Conservation (phyloP, 2,113 vertebrate genomes). For the Aramus guarauna region DNA sequence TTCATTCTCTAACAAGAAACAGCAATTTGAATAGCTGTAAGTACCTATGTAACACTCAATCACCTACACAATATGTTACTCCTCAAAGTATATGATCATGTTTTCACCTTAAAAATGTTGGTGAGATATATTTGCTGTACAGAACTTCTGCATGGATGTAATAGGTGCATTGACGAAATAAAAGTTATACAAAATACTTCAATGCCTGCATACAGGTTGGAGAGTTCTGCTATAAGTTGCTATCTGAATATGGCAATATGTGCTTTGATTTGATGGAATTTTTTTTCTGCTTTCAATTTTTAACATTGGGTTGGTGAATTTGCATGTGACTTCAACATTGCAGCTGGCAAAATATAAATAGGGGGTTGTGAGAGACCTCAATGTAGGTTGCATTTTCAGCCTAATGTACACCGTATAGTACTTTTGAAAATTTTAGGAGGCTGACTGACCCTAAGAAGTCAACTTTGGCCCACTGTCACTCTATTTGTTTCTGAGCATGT, state of each 20-base stretch:
- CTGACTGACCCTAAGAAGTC: neutral
- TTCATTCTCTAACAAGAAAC: neutral
- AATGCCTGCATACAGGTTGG: neutral
- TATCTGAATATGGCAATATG: neutral
- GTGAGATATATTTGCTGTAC: neutral
- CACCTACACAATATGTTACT: neutral
- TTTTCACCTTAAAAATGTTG: neutral
- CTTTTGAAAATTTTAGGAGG: neutral
- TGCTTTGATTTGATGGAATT: neutral
- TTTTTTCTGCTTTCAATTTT: neutral
- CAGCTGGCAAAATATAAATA: neutral
- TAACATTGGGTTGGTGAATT: neutral
- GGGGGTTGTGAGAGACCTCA: neutral
- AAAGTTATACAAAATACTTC: neutral
- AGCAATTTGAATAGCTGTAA: neutral
- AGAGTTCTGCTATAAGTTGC: neutral
- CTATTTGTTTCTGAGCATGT: neutral
- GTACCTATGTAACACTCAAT: neutral
- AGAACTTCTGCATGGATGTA: neutral
- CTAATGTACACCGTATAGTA: neutral
- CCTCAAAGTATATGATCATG: neutral
- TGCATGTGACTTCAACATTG: neutral
- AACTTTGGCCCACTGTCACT: neutral
- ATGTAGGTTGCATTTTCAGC: neutral
- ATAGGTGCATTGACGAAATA: neutral